Base-by-base conservation (phyloP, 2,888 invertebrate species). In the Galerucella pusilla region DNA sequence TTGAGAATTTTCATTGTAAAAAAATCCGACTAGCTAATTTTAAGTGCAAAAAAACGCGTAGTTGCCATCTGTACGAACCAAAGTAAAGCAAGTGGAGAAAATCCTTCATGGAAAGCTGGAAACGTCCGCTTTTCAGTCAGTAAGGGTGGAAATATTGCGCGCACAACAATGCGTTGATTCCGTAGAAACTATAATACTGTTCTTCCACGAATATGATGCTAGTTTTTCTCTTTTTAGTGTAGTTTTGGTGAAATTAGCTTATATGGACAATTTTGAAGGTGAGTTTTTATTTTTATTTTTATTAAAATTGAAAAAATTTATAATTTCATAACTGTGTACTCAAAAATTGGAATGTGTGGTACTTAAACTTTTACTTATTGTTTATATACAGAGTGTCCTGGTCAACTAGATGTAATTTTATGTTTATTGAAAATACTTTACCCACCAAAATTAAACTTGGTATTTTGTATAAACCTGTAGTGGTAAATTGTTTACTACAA, bases 91-190 rank as follows among this genome's bases (percentile, higher is more conserved):
- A 63, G 68, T 54, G 52, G 64, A 60, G 68, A 68, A 78, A 75
- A 76, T 73, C 76, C 71, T 70, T 76, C 71, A 67, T 63, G 75
- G 73, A 75, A 77, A 74, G 75, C 77, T 75, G 77, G 75, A 76
- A 74, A 69, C 78, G 72, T 73, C 68, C 71, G 71, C 71, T 71
- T 75, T 78, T 65, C 74, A 76, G 69, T 77, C 77, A 77, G 78
- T 78, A 74, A 76, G 78, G 76, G 78, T 78, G 76, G 78, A 78
- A 75, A 78, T 78, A 76, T 76, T 78, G 78, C 78, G 78, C 78
- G 78, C 76, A 76, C 67, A 74, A 73, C 78, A 78, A 74, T 76
- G 78, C 78, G 76, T 78, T 73, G 65, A 75, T 71, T 74, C 25
- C 73, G 69, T 71, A 67, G 61, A 54, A 74, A 61, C 52, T 71